A percentile compares a stretch with the other conserved stretches of the same genome.
Evolutionary conservation across 2,113 vertebrate species (phyloP).

Genomic region (Pogona vitticeps): DNA sequence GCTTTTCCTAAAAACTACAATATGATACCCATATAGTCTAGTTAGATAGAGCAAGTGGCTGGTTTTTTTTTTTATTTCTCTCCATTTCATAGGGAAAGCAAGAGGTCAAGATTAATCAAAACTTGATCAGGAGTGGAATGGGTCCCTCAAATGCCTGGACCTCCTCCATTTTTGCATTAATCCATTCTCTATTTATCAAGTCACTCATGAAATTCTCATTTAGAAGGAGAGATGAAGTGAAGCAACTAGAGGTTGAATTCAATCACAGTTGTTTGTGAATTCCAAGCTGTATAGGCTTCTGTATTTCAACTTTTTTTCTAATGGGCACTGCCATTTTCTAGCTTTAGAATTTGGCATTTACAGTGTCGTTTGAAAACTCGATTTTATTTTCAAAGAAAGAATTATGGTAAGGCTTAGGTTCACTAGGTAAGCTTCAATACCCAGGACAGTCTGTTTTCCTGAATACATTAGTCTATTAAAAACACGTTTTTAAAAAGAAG

Average conservation of each 20-base stretch:
- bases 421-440: slow-evolving; percentile 55
- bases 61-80: not conserved
- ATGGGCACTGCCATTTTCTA: slow-evolving; percentile 40
- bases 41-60: not conserved
- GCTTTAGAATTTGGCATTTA: slow-evolving; percentile 41
- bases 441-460: slow-evolving; percentile 59
- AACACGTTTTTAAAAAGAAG: slow-evolving; percentile 48
- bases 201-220: slow-evolving; percentile 17
- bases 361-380: slow-evolving; percentile 35
- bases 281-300: slow-evolving; percentile 1
- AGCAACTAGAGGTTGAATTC: slow-evolving; percentile 31
- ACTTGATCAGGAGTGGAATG: not conserved
- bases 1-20: not conserved
- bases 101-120: not conserved
- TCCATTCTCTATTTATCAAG: not conserved
- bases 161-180: not conserved
- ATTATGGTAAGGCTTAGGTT: slow-evolving; percentile 36
- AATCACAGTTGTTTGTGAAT: slow-evolving; percentile 43
- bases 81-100: not conserved
- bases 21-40: not conserved
- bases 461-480: slow-evolving; percentile 70
- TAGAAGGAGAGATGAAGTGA: not conserved
- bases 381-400: slow-evolving; percentile 54
- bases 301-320: slow-evolving; percentile 44
- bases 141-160: not conserved